Base-by-base conservation (phyloP, 2,797 vertebrate genomes). In the Platyrinchus mystaceus region DNA sequence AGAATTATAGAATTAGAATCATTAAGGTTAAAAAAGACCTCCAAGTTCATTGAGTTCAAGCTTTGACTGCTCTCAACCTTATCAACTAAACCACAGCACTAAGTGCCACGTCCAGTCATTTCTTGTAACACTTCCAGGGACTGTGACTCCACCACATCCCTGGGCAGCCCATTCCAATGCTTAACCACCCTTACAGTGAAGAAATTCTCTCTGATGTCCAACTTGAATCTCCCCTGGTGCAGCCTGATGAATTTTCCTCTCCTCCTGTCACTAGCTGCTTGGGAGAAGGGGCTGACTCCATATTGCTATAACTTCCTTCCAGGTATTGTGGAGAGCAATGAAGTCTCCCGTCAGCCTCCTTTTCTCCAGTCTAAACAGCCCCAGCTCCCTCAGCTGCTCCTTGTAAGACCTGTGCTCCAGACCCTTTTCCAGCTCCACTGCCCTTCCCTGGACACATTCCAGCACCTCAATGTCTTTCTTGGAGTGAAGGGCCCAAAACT, bases 321-420 rank as follows among this genome's bases (percentile, higher is more conserved):
- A 44, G 49, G 1, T 0, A 6, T 0, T 28, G 1, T 0, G 49
- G 32, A 50, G 13, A 26, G 11, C 2, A 7, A 7, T 2, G 2
- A 43, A 63, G 9, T 32, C 2, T 1, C 32, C 26, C 9, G 6
- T 14, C 9, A 55, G 32, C 12, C 55, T 82, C 22, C 63, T 62
- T 74, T 14, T 49, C 41, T 62, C 56, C 86, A 60, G 22, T 2
- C 12, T 37, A 2, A 75, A 12, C 62, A 55, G 3, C 12, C 41
- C 32, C 62, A 75, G 85, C 39, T 81, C 60, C 46, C 69, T 63
- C 74, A 47, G 63, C 41, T 39, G 30, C 34, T 26, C 20, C 44
- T 73, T 16, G 17, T 24, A 37, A 52, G 0, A 14, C 23, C 34
- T 58, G 44, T 73, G 44, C 44, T 15, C 59, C 75, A 79, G 67